Base-by-base conservation (phyloP, 2,113 vertebrate genomes). In the Tetrax tetrax region DNA sequence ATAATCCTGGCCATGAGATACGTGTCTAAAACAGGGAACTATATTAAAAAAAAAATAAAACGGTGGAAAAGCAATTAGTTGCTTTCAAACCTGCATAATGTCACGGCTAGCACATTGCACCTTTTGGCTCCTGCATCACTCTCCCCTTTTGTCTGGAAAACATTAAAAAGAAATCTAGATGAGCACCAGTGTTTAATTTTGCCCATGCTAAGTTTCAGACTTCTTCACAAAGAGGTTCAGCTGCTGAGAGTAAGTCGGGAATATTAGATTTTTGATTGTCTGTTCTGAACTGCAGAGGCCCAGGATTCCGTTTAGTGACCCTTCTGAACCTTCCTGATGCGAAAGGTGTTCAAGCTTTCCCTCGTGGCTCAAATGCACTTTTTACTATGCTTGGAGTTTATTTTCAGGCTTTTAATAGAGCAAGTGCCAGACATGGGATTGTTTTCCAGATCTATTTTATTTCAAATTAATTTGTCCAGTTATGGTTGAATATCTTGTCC, bases 241-340 rank as follows among this genome's bases (percentile, higher is more conserved):
- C 86, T 95, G 90, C 82, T 71, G 70, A 74, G 66, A 85, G 29
- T 76, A 64, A 60, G 88, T 94, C 75, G 72, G 51, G 78, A 94
- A 90, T 97, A 95, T 95, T 95, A 96, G 93, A 87, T 94, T 96
- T 97, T 96, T 96, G 93, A 97, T 98, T 97, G 91, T 93, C 89
- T 96, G 19, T 74, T 38, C 68, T 24, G 23, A 82, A 83, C 77
- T 83, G 74, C 6, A 35, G 93, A 95, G 66, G 50, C 77, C 70
- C 33, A 35, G 69, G 84, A 79, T 92, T 94, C 80, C 48, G 53
- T 50, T 76, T 31, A 38, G 28, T 80, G 77, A 96, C 87, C 93
- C 72, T 81, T 45, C 21, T 66, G 89, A 96, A 93, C 90, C 47
- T 86, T 79, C 23, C 33, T 89, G 43, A 17, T 5, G 3, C 23